Conservation (phyloP, 2,888 invertebrate species). For the Linnaemya vulpina region DNA sequence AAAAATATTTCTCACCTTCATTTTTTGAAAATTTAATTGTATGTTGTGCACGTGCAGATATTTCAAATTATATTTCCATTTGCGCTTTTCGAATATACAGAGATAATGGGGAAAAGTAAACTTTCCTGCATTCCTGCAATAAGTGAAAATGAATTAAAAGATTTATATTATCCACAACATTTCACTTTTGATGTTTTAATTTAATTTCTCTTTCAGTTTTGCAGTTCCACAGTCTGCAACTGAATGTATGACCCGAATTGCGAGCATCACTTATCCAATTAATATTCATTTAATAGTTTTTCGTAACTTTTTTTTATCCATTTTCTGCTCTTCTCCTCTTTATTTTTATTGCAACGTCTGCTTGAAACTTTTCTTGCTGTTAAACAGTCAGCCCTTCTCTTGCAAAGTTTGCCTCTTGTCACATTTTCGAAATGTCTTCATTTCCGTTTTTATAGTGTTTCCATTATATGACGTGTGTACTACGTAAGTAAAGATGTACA, state of each 20-base stretch:
- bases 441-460: slow-evolving; percentile 14
- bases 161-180: slow-evolving; percentile 45
- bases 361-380: slow-evolving; percentile 16
- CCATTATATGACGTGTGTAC: neutral
- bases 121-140: neutral
- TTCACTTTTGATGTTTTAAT: slow-evolving; percentile 44
- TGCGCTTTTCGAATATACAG: neutral
- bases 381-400: slow-evolving; percentile 1
- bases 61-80: neutral
- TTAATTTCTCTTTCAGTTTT: slow-evolving; percentile 30
- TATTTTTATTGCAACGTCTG: neutral
- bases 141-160: slow-evolving; percentile 1
- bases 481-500: neutral
- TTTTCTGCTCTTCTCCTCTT: neutral
- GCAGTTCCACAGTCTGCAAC: neutral
- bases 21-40: slow-evolving; percentile 17
- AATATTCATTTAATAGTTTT: slow-evolving; percentile 64
- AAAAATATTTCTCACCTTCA: neutral
- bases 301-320: slow-evolving; percentile 17
- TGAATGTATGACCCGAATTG: slow-evolving; percentile 22
- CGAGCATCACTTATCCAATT: slow-evolving; percentile 65
- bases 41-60: neutral
- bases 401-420: neutral
- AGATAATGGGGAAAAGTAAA: neutral
- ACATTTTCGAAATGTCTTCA: neutral